Percentiles rank a stretch among this genome's conserved stretches.
These are phyloP conservation scores for Caenorhabditis remanei DNA, from an alignment of 1,140 invertebrate species.

Conservation along the genomic window DNA sequence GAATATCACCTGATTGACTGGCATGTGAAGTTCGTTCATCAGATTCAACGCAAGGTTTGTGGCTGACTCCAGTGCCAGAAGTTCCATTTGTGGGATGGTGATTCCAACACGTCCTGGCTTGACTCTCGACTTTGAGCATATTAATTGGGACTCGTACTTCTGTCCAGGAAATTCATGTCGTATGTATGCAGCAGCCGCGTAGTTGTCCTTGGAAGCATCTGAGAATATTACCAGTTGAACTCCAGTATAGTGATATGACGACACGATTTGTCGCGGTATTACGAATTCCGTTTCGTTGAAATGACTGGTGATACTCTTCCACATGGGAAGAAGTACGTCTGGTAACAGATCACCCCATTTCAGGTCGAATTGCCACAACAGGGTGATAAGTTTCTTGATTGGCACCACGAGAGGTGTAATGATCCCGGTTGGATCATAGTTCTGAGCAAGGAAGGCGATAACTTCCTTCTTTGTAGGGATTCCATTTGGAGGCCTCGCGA, in stretches of 20 bases:
- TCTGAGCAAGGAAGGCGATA: background rate
- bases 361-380: conserved; percentile 38
- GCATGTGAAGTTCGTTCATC: background rate
- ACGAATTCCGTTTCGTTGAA: background rate
- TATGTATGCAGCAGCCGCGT: background rate
- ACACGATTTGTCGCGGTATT: background rate
- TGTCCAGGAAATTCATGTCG: background rate
- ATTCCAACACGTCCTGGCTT: background rate
- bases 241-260: background rate
- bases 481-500: background rate
- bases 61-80: background rate
- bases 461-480: background rate
- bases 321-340: background rate
- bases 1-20: background rate
- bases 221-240: background rate
- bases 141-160: background rate
- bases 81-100: conserved; percentile 47
- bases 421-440: conserved; percentile 62
- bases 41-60: background rate
- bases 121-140: background rate
- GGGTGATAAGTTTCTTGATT: conserved; percentile 45
- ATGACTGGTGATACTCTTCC: background rate
- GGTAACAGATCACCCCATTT: background rate
- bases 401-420: conserved; percentile 35
- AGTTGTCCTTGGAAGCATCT: conserved; percentile 18